Evolutionary conservation across 2,888 invertebrate genomes (phyloP), one percentile per base, ranked within the genome.

Genomic region (Cephus sareptanus): DNA sequence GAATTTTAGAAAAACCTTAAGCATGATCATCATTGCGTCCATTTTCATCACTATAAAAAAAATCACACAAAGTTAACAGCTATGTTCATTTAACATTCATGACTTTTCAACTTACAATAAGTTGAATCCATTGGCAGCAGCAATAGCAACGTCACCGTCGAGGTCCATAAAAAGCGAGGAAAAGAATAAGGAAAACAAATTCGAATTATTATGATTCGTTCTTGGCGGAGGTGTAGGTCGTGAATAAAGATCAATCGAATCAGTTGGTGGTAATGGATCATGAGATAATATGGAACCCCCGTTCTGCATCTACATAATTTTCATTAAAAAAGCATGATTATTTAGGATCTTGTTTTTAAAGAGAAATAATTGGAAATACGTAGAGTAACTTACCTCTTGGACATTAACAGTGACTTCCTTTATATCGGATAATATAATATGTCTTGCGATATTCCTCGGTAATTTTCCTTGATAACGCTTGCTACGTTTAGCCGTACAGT

Each of bases 261-360:
- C 96, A 70, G 92, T 85, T 1, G 97, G 97, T 30, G 97, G 97
- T 80, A 97, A 91, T 9, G 97, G 97, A 92, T 97, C 97, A 87
- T 95, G 95, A 81, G 95, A 95, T 87, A 96, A 92, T 76, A 96
- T 93, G n/a, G 94, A 92, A 30, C 93, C 93, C 80, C 92, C 92
- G 71, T 86, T 86, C 90, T 92, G 84, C 89, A 92, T 83, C 93
- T 93, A 70, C 70, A 81, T 86, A 91, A 15, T 13, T 15, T 37
- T 37, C 4, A 37, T 37, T 15, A 15, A 15, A 37, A 37, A 37
- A 37, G 13, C 37, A 37, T 37, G 1, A 37, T 37, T 37, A 37
- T 37, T 37, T 13, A 37, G 37, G 13, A 37, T 37, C 37, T 12
- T 37, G 4, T 37, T 37, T 4, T 37, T 37, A 4, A 37, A 11